A percentile compares a stretch with the other conserved stretches of the same genome.
Evolutionary conservation across 1,140 invertebrate genomes (phyloP).

Genomic region (Pentalonia nigronervosa): DNA sequence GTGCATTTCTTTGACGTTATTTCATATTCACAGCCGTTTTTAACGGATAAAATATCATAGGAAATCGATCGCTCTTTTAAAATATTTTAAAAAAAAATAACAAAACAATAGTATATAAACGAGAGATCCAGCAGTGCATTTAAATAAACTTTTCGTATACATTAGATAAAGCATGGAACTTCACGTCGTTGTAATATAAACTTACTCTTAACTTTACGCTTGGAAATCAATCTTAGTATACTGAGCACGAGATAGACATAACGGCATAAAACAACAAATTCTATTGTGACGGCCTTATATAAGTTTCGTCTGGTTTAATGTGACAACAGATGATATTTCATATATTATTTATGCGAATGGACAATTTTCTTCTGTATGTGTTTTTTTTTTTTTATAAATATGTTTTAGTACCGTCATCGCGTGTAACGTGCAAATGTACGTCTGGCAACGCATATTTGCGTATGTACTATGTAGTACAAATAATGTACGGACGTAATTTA

Average conservation of each 20-base stretch:
- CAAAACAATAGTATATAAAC: background rate
- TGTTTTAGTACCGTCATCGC: background rate
- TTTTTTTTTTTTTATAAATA: no score
- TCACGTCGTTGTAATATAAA: background rate
- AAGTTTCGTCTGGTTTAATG: background rate
- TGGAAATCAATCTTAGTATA: conserved; percentile 16
- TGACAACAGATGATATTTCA: background rate
- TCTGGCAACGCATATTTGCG: no score
- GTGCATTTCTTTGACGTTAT: background rate
- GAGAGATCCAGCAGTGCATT: no score
- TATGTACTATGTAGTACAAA: no score
- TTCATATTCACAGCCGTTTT: background rate
- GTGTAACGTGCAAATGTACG: background rate
- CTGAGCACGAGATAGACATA: background rate
- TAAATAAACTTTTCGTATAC: conserved; percentile 7
- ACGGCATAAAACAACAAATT: background rate
- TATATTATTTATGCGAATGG: background rate
- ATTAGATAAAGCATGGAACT: background rate
- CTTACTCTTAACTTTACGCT: background rate
- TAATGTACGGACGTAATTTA: background rate
- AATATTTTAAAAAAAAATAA: background rate
- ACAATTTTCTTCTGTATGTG: background rate
- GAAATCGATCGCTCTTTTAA: background rate
- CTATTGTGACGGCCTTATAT: background rate
- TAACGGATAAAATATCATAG: background rate